These are phyloP conservation scores for Odontesthes bonariensis DNA, from an alignment of 2,113 vertebrate genomes.

Conservation along the genomic window DNA sequence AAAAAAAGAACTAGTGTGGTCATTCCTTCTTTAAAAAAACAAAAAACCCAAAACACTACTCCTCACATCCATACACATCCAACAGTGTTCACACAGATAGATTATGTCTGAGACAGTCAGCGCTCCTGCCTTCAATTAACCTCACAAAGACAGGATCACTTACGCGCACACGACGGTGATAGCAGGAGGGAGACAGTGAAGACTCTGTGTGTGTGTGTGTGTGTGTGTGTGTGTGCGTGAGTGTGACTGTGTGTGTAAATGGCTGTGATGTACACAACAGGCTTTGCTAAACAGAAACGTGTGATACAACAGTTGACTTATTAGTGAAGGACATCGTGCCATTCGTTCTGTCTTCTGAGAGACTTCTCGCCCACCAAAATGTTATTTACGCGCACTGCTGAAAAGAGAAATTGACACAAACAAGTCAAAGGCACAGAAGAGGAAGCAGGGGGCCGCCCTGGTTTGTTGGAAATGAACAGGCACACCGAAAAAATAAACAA, in stretches of 20 bases:
- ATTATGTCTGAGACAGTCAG: conserved; percentile 77
- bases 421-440: background rate
- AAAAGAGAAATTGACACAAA: background rate
- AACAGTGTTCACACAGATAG: conserved; percentile 59
- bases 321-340: conserved; percentile 28
- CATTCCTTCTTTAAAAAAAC: conserved; percentile 35
- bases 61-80: conserved; percentile 23
- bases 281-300: background rate
- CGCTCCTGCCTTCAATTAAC: conserved; percentile 82
- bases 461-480: background rate
- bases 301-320: conserved; percentile 16
- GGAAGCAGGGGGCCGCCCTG: too few relatives aligned
- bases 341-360: conserved; percentile 12
- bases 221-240: conserved; percentile 3
- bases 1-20: conserved; percentile 43
- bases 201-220: conserved; percentile 15
- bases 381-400: background rate
- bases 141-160: conserved; percentile 79
- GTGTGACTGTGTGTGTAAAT: too few relatives aligned
- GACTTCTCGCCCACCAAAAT: background rate
- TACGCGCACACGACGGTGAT: conserved; percentile 62
- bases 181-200: conserved; percentile 43
- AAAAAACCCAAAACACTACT: conserved; percentile 55
- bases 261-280: conserved; percentile 17
- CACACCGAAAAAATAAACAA: too few relatives aligned